Base-by-base conservation (phyloP, 2,797 vertebrate genomes). In the Hafferia zeledoni region DNA sequence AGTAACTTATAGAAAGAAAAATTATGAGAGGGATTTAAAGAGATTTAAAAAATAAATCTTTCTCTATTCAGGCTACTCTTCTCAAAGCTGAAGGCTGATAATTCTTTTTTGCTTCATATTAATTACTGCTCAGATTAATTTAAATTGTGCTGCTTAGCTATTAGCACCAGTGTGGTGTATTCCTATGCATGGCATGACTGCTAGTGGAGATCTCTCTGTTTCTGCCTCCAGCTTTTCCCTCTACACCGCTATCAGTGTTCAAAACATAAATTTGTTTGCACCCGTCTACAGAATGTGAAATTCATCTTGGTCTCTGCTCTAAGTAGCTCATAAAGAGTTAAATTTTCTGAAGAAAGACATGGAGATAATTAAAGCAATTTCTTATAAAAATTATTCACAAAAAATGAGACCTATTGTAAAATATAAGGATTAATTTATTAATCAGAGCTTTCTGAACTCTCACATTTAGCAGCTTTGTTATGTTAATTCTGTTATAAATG, bases 371-470 rank as follows among this genome's bases (percentile, higher is more conserved):
- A 50, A 90, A 80, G 70, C 24, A 23, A 41, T 95, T 94, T 92
- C 88, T 89, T 96, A 94, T 50, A 95, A 79, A 96, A 97, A 95
- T 95, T 91, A 94, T 96, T 95, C 83, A 71, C 31, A 90, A 95
- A 95, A 97, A 96, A 65, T 88, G 90, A 97, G 94, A 88, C 41
- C 75, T 92, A 96, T 90, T 97, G 90, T 97, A 97, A 97, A 98
- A 97, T 97, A 93, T 96, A 96, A 95, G 83, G 93, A 98, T 97
- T 98, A 98, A 97, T 97, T 95, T 96, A 96, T 97, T 98, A 98
- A 98, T 98, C 97, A 98, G 96, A 97, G 96, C 94, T 97, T 97
- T 97, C 89, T 96, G 96, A 98, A 97, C 95, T 96, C 95, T 97
- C 93, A 95, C 90, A 96, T 97, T 98, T 98, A 96, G 89, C 30